These are phyloP conservation scores for Rhabditophanes sp. DNA, from an alignment of 2,888 invertebrate genomes.

Conservation along the genomic window DNA sequence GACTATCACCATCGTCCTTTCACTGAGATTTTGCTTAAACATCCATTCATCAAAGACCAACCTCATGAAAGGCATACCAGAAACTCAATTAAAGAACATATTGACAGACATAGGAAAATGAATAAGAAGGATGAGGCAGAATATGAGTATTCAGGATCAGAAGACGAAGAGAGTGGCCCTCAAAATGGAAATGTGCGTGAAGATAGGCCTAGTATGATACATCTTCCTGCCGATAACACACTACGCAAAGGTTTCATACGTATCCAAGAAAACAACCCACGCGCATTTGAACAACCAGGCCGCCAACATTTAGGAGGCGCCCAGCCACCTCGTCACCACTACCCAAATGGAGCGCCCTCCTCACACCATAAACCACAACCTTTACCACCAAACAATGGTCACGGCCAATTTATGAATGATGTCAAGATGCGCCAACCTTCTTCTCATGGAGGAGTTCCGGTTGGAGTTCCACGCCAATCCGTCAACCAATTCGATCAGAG, in stretches of 20 bases:
- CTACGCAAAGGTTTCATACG: constrained; percentile 91
- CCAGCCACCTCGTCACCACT: constrained; percentile 7
- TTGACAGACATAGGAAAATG: constrained; percentile 57
- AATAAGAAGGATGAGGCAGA: constrained; percentile 49
- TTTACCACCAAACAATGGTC: constrained; percentile 6
- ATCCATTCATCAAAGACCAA: constrained; percentile 93
- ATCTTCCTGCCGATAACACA: constrained; percentile 77
- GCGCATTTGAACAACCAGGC: constrained; percentile 28
- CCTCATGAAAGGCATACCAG: constrained; percentile 93
- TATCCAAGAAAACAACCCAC: constrained; percentile 57
- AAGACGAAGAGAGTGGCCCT: constrained; percentile 83
- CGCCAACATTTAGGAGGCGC: constrained; percentile 16
- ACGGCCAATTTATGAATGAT: neutral
- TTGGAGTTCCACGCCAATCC: constrained; percentile 4
- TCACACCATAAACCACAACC: too few relatives aligned
- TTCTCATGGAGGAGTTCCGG: too few relatives aligned
- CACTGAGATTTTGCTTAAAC: constrained; percentile 89
- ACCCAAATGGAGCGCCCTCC: neutral
- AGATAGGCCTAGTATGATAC: constrained; percentile 60
- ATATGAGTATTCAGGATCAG: constrained; percentile 69
- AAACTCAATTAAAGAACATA: constrained; percentile 95
- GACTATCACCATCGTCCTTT: constrained; percentile 96
- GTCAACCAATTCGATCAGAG: constrained; percentile 4
- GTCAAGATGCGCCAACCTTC: constrained; percentile 6
- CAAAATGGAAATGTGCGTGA: constrained; percentile 74